Conservation (phyloP, 2,113 vertebrate species). For the Sinocyclocheilus rhinocerous region DNA sequence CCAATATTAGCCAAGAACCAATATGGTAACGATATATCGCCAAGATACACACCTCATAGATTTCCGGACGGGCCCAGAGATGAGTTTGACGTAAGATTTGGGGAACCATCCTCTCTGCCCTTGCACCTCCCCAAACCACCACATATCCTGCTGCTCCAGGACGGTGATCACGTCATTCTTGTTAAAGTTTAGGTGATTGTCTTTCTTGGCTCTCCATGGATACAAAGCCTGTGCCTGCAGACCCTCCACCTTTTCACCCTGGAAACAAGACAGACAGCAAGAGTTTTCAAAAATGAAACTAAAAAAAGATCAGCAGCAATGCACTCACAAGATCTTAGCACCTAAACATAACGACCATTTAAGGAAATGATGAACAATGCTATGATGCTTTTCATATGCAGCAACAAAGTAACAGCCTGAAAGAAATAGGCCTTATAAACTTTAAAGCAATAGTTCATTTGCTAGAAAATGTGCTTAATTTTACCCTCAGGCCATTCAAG, state of each 20-base stretch:
- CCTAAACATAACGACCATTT: background rate
- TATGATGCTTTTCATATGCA: background rate
- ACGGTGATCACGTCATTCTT: constrained; percentile 96
- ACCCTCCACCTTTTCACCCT: constrained; percentile 98
- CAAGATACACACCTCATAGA: constrained; percentile 78
- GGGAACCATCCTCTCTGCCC: constrained; percentile 99
- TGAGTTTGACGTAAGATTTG: constrained; percentile 98
- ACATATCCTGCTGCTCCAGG: constrained; percentile 99
- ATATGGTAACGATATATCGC: background rate
- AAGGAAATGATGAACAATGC: background rate
- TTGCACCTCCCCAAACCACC: constrained; percentile 99
- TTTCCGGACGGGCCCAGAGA: constrained; percentile 89
- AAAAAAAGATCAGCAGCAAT: background rate
- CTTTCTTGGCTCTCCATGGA: constrained; percentile 97
- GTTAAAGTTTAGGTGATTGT: constrained; percentile 99
- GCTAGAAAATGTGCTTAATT: too few species aligned
- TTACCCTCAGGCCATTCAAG: too few species aligned
- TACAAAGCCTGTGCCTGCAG: constrained; percentile 97
- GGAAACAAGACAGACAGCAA: background rate
- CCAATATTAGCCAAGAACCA: background rate
- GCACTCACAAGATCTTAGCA: background rate
- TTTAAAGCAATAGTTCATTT: too few species aligned
- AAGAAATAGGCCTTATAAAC: background rate
- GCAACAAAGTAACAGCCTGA: background rate
- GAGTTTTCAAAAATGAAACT: background rate